phyloP scores from a whole-genome alignment of 2,113 vertebrate genomes.

The Solea solea region DNA sequence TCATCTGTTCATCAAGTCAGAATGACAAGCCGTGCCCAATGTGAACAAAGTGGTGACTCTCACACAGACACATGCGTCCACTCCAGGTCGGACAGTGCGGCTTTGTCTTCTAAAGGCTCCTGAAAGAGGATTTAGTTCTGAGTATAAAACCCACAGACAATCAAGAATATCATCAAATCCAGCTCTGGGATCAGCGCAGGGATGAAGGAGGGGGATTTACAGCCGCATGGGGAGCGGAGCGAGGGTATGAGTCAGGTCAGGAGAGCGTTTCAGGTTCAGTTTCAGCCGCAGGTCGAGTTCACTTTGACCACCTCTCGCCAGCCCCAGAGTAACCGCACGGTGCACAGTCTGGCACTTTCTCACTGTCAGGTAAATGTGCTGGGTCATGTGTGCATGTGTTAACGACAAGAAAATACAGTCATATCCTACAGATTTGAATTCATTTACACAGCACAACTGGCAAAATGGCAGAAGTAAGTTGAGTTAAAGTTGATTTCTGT shows the following conservation, averaged over 20 bases:
- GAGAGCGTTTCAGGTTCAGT: slow-evolving; percentile 37
- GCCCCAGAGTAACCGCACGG: slow-evolving; percentile 14
- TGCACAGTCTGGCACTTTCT: slow-evolving; percentile 11
- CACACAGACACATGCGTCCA: slow-evolving; percentile 13
- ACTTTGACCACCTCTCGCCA: slow-evolving; percentile 16
- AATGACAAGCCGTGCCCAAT: slow-evolving; percentile 17
- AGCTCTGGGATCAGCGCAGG: slow-evolving; percentile 49
- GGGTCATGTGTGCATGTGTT: no score
- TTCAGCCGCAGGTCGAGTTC: slow-evolving; percentile 54
- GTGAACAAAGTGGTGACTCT: slow-evolving; percentile 20
- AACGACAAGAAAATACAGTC: no score
- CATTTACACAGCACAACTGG: no score
- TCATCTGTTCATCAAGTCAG: slow-evolving; percentile 35
- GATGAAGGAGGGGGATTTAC: slow-evolving; percentile 69
- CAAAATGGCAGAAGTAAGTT: no score
- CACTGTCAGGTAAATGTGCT: background rate
- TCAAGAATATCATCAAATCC: slow-evolving; percentile 67
- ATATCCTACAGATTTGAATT: no score
- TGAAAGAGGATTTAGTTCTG: slow-evolving; percentile 69
- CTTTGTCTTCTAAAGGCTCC: slow-evolving; percentile 60
- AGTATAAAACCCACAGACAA: slow-evolving; percentile 58
- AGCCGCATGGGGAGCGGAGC: slow-evolving; percentile 37
- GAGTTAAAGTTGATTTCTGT: no score
- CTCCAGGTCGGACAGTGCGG: slow-evolving; percentile 53
- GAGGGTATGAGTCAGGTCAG: slow-evolving; percentile 16